These are phyloP conservation scores for Gymnothorax reevesii DNA, from an alignment of 2,797 vertebrate genomes.

Conservation along the genomic window DNA sequence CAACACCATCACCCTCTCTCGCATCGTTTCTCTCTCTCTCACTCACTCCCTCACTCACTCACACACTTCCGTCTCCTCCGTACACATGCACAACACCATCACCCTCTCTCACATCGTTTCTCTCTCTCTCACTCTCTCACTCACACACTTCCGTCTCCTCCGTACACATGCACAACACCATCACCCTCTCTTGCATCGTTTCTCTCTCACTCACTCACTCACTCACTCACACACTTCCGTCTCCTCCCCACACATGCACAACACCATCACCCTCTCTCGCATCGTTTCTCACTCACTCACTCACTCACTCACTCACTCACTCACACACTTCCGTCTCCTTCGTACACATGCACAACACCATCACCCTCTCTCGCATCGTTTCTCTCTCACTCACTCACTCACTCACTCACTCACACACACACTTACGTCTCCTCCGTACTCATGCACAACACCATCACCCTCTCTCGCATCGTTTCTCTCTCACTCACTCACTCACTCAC, in stretches of 20 bases:
- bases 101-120: neutral
- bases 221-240: neutral
- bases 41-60: neutral
- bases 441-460: neutral
- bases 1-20: neutral
- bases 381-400: neutral
- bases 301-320: neutral
- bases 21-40: neutral
- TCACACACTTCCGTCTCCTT: too few relatives aligned
- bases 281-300: neutral
- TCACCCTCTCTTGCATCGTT: neutral
- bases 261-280: neutral
- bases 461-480: neutral
- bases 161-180: neutral
- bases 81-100: neutral
- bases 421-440: too few relatives aligned
- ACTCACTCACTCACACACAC: neutral
- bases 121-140: neutral
- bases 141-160: neutral
- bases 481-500: neutral
- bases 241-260: neutral
- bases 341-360: neutral
- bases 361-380: neutral
- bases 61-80: too few relatives aligned
- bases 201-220: neutral